These are phyloP conservation scores for Cantharis rustica DNA, from an alignment of 2,888 invertebrate genomes.

Conservation along the genomic window DNA sequence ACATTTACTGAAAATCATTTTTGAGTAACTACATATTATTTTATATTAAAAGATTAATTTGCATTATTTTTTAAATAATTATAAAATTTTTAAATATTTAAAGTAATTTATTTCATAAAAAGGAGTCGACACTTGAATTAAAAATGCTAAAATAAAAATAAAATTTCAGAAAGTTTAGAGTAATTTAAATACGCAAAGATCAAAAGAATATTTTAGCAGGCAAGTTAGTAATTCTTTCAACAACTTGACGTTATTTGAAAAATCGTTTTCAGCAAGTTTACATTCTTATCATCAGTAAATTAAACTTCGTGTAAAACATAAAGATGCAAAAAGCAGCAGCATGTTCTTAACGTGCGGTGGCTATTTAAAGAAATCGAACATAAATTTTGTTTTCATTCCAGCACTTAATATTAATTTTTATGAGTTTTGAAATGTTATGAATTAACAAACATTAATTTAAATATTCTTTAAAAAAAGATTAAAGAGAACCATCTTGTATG, in stretches of 20 bases:
- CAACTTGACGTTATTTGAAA: slow-evolving; percentile 3
- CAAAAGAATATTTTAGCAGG: slow-evolving; percentile 1
- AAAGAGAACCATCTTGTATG: not conserved
- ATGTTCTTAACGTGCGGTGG: not conserved
- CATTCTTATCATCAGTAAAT: slow-evolving; percentile 8
- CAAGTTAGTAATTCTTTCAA: slow-evolving; percentile 8
- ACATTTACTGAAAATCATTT: not conserved
- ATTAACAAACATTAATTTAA: not conserved
- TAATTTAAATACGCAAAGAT: slow-evolving; percentile 1
- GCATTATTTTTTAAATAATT: not conserved
- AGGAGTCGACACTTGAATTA: not conserved
- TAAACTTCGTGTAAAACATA: slow-evolving; percentile 9
- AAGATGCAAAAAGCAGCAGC: not conserved
- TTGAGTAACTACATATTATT: no score
- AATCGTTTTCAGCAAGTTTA: slow-evolving; percentile 12
- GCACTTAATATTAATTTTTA: not conserved
- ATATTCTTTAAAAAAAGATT: not conserved
- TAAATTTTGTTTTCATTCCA: not conserved
- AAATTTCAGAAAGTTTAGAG: not conserved
- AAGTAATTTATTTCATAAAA: not conserved
- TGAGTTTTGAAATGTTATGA: not conserved
- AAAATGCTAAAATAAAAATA: not conserved
- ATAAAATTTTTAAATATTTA: not conserved
- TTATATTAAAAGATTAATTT: no score
- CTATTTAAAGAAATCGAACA: not conserved